phyloP scores from a whole-genome alignment of 1,140 invertebrate genomes.

The Atopsyche davidsoni region DNA sequence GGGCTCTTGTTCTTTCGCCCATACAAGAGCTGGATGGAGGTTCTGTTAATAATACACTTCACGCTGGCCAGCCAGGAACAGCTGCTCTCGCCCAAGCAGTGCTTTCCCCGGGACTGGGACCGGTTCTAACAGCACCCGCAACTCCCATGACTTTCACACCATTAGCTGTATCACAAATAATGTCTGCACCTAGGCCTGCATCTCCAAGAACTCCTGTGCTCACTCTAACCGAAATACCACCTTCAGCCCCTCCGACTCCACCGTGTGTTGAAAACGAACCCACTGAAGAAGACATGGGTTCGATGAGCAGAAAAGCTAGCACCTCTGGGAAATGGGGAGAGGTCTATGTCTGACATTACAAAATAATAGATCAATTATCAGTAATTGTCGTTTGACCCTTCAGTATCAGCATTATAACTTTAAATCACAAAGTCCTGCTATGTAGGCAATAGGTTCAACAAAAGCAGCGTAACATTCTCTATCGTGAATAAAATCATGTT shows the following conservation, averaged over 20 bases:
- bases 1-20: slow-evolving; percentile 67
- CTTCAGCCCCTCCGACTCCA: slow-evolving; percentile 5
- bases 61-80: slow-evolving; percentile 59
- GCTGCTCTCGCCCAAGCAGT: slow-evolving; percentile 66
- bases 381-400: no score
- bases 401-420: no score
- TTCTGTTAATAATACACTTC: slow-evolving; percentile 61
- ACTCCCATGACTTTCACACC: slow-evolving; percentile 37
- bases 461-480: no score
- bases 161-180: slow-evolving; percentile 42
- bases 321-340: slow-evolving; percentile 21
- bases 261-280: slow-evolving; percentile 1
- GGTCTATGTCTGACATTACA: slow-evolving; percentile 20
- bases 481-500: no score
- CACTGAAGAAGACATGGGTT: slow-evolving; percentile 4
- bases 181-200: slow-evolving; percentile 37
- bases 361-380: no score
- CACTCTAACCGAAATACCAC: slow-evolving; percentile 6
- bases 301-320: slow-evolving; percentile 9
- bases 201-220: slow-evolving; percentile 23
- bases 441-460: slow-evolving; percentile 6
- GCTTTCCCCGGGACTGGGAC: slow-evolving; percentile 56
- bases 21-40: slow-evolving; percentile 69
- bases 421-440: slow-evolving; percentile 9
- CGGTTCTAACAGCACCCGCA: slow-evolving; percentile 51